phyloP scores from a whole-genome alignment of 2,113 vertebrate species.

The Gavialis gangeticus region DNA sequence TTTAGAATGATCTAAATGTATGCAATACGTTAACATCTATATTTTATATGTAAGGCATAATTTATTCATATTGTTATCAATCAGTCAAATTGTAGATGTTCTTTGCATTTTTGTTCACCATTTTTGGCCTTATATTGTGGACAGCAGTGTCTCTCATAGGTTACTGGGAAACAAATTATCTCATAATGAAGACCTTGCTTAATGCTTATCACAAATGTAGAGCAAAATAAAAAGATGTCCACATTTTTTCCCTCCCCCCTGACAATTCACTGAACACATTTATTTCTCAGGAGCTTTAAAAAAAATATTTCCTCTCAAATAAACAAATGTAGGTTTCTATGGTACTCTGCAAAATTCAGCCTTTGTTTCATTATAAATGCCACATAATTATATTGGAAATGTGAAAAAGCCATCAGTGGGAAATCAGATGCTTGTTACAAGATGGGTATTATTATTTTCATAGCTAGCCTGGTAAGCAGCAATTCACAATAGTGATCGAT shows the following conservation, averaged over 20 bases:
- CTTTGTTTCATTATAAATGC: slow-evolving; percentile 76
- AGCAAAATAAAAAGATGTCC: slow-evolving; percentile 42
- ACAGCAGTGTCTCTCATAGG: slow-evolving; percentile 3
- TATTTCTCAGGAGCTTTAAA: slow-evolving; percentile 63
- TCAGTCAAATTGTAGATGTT: not conserved
- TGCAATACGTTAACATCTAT: not conserved
- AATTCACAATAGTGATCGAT: slow-evolving; percentile 46
- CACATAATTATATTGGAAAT: slow-evolving; percentile 78
- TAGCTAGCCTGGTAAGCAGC: slow-evolving; percentile 55
- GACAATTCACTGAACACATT: slow-evolving; percentile 45
- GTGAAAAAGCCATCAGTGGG: slow-evolving; percentile 72
- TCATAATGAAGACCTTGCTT: slow-evolving; percentile 42
- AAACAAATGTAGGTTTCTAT: slow-evolving; percentile 64
- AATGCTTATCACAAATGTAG: not conserved
- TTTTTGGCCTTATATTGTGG: not conserved
- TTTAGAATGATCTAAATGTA: not conserved
- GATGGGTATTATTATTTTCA: slow-evolving; percentile 71
- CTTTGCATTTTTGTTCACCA: slow-evolving; percentile 20
- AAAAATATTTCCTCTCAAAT: slow-evolving; percentile 69
- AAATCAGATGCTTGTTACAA: slow-evolving; percentile 68
- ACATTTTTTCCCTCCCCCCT: slow-evolving; percentile 21
- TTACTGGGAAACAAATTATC: slow-evolving; percentile 6
- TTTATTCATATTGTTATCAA: slow-evolving; percentile 3
- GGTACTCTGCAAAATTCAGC: slow-evolving; percentile 55
- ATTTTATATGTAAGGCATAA: not conserved